Conservation (phyloP, 2,797 vertebrate genomes). For the Lophotriccus pileatus region DNA sequence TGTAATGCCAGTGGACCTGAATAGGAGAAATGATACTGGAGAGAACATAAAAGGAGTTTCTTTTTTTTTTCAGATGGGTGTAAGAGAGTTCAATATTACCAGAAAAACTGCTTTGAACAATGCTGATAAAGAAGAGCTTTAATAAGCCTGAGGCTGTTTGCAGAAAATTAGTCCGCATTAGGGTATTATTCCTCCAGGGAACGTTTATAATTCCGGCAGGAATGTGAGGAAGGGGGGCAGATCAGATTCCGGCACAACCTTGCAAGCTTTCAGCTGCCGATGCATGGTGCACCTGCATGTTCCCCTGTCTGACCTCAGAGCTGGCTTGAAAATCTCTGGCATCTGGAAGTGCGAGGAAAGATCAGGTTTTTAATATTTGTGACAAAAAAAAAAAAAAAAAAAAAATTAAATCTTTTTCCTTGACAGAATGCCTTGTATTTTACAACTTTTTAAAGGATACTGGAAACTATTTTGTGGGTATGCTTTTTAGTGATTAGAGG, state of each 20-base stretch:
- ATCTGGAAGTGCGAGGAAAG: conserved; percentile 63
- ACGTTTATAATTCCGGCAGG: conserved; percentile 74
- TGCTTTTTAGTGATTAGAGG: not conserved
- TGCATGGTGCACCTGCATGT: conserved; percentile 77
- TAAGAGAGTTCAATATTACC: conserved; percentile 28
- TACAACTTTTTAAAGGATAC: not conserved
- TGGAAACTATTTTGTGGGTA: not conserved
- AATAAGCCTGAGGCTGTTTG: conserved; percentile 61
- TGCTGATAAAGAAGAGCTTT: conserved; percentile 52
- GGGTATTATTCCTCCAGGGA: conserved; percentile 72
- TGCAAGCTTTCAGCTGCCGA: conserved; percentile 75
- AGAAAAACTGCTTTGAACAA: conserved; percentile 58
- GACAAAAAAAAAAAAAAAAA: not conserved
- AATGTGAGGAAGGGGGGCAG: conserved; percentile 77
- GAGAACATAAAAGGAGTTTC: conserved; percentile 45
- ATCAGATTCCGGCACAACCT: conserved; percentile 83
- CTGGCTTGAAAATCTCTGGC: conserved; percentile 69
- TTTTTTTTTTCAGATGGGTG: not conserved
- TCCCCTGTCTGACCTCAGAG: conserved; percentile 70
- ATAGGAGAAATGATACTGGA: conserved; percentile 21
- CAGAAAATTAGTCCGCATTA: conserved; percentile 68
- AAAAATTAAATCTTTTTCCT: not conserved
- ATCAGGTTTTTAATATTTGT: conserved; percentile 56
- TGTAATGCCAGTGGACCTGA: conserved; percentile 14
- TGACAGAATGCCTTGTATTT: not conserved